Base-by-base conservation (phyloP, 1,140 invertebrate species). In the Drosophila pandora region DNA sequence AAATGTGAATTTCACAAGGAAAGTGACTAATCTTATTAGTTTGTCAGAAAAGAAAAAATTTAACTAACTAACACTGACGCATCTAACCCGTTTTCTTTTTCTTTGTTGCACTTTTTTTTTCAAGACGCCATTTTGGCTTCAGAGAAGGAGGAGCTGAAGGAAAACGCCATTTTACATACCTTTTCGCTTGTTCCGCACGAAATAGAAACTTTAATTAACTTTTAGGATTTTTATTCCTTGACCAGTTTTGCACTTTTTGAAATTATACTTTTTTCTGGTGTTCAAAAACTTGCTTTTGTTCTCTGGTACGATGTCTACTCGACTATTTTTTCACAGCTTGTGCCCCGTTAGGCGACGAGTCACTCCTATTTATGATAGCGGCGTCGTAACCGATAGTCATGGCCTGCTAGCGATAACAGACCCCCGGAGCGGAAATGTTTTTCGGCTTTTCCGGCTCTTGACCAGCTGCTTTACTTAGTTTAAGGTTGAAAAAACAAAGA, bases 241-340 rank as follows among this genome's bases (percentile, higher is more conserved):
- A 52, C n/a, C 25, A 41, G 13, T 0, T 41, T 5, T 43, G 52
- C 70, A 59, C 71, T 75, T 58, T 76, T 76, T 61, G 65, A 68
- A 37, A 34, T 28, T 10, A 30, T 13, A 28, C 23, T 12, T 60
- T 28, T 63, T 63, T 9, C 37, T 49, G n/a, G 9, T 73, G 48
- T 43, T 32, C 62, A 67, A 76, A 65, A 76, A 68, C 72, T 76
- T 67, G 55, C 56, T 76, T 32, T 4, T 23, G 8, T 22, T 32
- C 12, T 53, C 13, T 47, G 17, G 21, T 62, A 12, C 12, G 17
- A n/a, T 49, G 43, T 47, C 23, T 10, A 47, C 62, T 60, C 52
- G 13, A 60, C 62, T 61, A 76, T 45, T 76, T 75, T 76, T 32
- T 76, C 61, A 59, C 50, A 37, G 37, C 21, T 13, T 13, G 4